phyloP scores from a whole-genome alignment of 53 echinoderm and acorn worm genomes.

The Mesocentrotus franciscanus region DNA sequence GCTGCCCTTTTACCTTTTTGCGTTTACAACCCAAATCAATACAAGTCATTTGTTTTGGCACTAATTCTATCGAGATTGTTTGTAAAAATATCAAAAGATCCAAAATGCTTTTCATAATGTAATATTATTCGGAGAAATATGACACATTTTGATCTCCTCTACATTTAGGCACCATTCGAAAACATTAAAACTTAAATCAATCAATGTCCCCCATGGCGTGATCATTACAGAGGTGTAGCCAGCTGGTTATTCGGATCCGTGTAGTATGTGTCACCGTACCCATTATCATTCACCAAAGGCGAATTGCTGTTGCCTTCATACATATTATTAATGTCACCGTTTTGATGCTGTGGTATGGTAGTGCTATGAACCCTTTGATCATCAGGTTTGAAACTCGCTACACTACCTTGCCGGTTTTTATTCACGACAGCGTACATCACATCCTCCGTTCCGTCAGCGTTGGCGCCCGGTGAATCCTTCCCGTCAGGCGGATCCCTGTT shows the following conservation, averaged over 20 bases:
- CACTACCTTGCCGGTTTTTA: slow-evolving; percentile 25
- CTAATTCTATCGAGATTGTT: not conserved
- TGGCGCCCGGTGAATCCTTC: not conserved
- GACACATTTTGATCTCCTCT: not conserved
- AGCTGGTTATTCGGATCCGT: slow-evolving; percentile 37
- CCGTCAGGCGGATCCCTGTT: slow-evolving; percentile 15
- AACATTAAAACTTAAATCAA: not conserved
- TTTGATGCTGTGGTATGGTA: slow-evolving; percentile 4
- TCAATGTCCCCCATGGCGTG: not conserved
- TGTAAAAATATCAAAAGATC: no score
- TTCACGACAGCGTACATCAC: not conserved
- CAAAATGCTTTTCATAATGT: no score
- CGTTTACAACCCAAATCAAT: not conserved
- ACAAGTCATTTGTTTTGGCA: not conserved
- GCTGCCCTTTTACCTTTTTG: not conserved
- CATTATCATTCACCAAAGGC: not conserved
- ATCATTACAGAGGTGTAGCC: slow-evolving; percentile 7
- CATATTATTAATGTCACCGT: not conserved
- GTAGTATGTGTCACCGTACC: not conserved
- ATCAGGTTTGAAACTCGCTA: slow-evolving; percentile 51
- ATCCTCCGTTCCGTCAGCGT: not conserved
- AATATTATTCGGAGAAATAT: not conserved
- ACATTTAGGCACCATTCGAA: not conserved
- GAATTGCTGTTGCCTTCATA: not conserved
- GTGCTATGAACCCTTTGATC: not conserved